A percentile compares a stretch with the other conserved stretches of the same genome.
Conservation (phyloP, 2,888 invertebrate species). For the Dolomedes plantarius region DNA sequence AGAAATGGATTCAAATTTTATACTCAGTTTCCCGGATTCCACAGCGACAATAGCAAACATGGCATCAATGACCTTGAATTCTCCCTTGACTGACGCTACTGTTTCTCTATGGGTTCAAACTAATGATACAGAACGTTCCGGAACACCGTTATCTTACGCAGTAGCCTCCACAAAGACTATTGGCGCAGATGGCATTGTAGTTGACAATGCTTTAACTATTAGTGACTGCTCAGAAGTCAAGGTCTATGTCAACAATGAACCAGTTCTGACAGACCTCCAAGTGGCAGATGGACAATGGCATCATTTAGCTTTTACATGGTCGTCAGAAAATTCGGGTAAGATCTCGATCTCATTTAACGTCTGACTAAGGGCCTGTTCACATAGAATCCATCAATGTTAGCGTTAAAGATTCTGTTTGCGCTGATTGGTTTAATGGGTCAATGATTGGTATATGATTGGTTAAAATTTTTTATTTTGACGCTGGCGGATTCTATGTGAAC, state of each 20-base stretch:
- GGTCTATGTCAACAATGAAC: slow-evolving; percentile 62
- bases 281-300: slow-evolving; percentile 64
- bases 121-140: slow-evolving; percentile 32
- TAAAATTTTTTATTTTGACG: too few relatives aligned
- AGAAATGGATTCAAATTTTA: slow-evolving; percentile 51
- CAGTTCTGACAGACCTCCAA: slow-evolving; percentile 48
- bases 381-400: too few relatives aligned
- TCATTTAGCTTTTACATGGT: slow-evolving; percentile 63
- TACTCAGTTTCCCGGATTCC: slow-evolving; percentile 41
- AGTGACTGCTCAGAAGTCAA: slow-evolving; percentile 46
- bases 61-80: slow-evolving; percentile 28
- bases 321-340: slow-evolving; percentile 52
- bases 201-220: slow-evolving; percentile 59
- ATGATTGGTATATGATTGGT: too few relatives aligned
- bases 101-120: slow-evolving; percentile 66
- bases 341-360: too few relatives aligned
- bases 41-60: slow-evolving; percentile 44
- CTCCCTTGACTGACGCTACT: slow-evolving; percentile 37
- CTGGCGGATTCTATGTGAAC: too few relatives aligned
- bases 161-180: slow-evolving; percentile 21
- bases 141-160: slow-evolving; percentile 58
- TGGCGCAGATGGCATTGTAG: neutral
- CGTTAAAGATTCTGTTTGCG: too few relatives aligned
- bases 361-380: too few relatives aligned
- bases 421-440: too few relatives aligned